A percentile compares a stretch with the other conserved stretches of the same genome.
Evolutionary conservation across 2,797 vertebrate genomes (phyloP).

Genomic region (Ctenochaetus hawaiiensis): DNA sequence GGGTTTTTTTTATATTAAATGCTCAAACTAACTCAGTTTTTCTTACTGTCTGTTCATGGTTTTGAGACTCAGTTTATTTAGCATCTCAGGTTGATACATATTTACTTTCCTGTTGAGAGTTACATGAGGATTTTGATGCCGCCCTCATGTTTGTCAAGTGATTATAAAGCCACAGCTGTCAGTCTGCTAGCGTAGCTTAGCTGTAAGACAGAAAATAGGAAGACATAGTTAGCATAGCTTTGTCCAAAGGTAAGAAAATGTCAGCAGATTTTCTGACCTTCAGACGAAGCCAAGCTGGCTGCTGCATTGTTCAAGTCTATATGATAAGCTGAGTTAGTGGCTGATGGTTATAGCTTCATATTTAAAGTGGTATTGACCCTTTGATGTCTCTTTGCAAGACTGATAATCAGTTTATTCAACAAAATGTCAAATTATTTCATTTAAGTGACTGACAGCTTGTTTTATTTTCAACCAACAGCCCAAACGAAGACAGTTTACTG

Average conservation of each 20-base stretch:
- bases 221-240: background rate
- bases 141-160: background rate
- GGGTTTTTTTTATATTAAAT: background rate
- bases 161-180: background rate
- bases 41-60: too few relatives aligned
- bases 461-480: too few relatives aligned
- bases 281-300: background rate
- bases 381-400: too few relatives aligned
- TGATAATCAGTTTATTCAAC: too few relatives aligned
- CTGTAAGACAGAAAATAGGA: background rate
- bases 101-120: background rate
- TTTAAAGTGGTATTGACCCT: background rate
- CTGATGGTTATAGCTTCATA: background rate
- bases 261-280: background rate
- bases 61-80: too few relatives aligned
- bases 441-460: too few relatives aligned
- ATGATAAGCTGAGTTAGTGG: background rate
- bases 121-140: background rate
- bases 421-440: too few relatives aligned
- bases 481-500: too few relatives aligned
- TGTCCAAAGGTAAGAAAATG: background rate
- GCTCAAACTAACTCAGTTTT: background rate
- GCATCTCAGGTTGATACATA: background rate
- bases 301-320: background rate
- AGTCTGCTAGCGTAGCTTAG: background rate